Percentiles rank a stretch among this genome's conserved stretches.
phyloP scores from a whole-genome alignment of 2,888 invertebrate species.

The Notodonta ziczac region DNA sequence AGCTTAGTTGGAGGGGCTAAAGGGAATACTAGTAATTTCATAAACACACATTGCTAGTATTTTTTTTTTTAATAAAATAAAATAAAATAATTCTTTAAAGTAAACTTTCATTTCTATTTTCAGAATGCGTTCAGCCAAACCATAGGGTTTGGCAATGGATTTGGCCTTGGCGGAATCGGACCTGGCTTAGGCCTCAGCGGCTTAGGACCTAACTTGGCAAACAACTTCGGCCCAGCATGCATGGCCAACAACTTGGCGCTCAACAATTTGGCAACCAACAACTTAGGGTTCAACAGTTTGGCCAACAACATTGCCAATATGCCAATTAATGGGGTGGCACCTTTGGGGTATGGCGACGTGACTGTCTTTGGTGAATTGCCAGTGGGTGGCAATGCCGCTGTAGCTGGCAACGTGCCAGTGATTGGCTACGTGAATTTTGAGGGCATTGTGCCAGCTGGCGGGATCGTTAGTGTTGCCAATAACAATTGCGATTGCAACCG shows the following conservation, averaged over 20 bases:
- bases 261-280: slow-evolving; percentile 8
- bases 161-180: slow-evolving; percentile 28
- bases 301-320: slow-evolving; percentile 1
- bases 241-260: neutral
- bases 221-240: neutral
- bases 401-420: slow-evolving; percentile 69
- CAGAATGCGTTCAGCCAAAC: slow-evolving; percentile 40
- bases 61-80: too few species aligned
- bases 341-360: slow-evolving; percentile 60
- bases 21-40: too few species aligned
- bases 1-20: too few species aligned
- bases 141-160: slow-evolving; percentile 33
- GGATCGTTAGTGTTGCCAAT: slow-evolving; percentile 64
- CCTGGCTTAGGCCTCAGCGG: slow-evolving; percentile 21
- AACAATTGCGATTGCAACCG: slow-evolving; percentile 54
- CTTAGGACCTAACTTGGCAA: neutral
- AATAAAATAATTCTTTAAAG: too few species aligned
- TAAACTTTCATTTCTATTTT: slow-evolving; percentile 7
- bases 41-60: too few species aligned
- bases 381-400: slow-evolving; percentile 62
- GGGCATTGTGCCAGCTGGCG: slow-evolving; percentile 68
- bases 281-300: slow-evolving; percentile 5
- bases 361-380: slow-evolving; percentile 62
- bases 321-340: slow-evolving; percentile 12
- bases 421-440: slow-evolving; percentile 75